A percentile compares a stretch with the other conserved stretches of the same genome.
These are phyloP conservation scores for Amphiprion ocellaris DNA, from an alignment of 2,113 vertebrate species.

Conservation along the genomic window DNA sequence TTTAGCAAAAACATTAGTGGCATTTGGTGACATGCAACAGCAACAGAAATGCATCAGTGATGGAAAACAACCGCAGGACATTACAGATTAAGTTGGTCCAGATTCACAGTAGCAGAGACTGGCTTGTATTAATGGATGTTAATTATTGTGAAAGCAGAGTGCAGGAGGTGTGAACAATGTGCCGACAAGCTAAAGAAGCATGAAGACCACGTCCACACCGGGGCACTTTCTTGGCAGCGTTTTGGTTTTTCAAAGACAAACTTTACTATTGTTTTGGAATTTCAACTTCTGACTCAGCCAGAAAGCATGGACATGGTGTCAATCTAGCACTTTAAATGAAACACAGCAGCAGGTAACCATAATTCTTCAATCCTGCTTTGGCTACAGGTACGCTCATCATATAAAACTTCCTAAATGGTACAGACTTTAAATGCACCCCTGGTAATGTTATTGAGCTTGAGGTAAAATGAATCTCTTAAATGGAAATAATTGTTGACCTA, in stretches of 20 bases:
- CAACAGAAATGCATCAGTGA: slow-evolving; percentile 69
- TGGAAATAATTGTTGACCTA: neutral
- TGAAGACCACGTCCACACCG: slow-evolving; percentile 22
- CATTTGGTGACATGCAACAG: slow-evolving; percentile 70
- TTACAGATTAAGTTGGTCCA: slow-evolving; percentile 3
- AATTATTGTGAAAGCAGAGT: slow-evolving; percentile 31
- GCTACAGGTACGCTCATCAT: neutral
- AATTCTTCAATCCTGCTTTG: neutral
- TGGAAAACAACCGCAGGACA: slow-evolving; percentile 53
- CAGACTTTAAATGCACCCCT: too few relatives aligned
- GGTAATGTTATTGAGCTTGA: too few relatives aligned
- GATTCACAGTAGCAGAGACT: neutral
- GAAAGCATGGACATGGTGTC: slow-evolving; percentile 10
- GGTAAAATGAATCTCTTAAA: neutral
- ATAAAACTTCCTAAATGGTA: neutral
- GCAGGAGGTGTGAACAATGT: slow-evolving; percentile 25
- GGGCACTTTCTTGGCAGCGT: neutral
- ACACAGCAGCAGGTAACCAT: neutral
- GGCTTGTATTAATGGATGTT: slow-evolving; percentile 20
- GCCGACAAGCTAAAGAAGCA: slow-evolving; percentile 25
- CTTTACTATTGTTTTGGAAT: neutral
- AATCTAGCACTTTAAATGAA: slow-evolving; percentile 9
- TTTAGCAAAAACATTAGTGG: slow-evolving; percentile 72
- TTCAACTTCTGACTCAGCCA: neutral
- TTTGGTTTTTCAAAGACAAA: neutral